Conservation (phyloP, 1,140 invertebrate species). For the Halesus radiatus region DNA sequence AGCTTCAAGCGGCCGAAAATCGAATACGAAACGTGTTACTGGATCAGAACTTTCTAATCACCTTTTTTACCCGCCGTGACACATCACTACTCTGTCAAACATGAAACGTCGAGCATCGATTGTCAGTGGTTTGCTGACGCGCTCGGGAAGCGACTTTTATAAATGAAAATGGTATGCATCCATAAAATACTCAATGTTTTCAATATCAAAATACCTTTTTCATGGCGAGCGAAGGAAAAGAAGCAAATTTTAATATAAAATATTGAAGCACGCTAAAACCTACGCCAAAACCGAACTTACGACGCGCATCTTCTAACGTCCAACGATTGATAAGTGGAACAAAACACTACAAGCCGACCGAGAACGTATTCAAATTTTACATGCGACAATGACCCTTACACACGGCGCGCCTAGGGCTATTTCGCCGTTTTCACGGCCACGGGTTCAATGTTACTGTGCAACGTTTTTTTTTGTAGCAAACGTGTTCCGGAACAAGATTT, state of each 20-base stretch:
- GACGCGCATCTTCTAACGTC: slow-evolving; percentile 17
- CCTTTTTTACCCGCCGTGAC: slow-evolving; percentile 43
- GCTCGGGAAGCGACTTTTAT: slow-evolving; percentile 17
- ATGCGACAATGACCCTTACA: slow-evolving; percentile 30
- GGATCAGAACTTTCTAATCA: slow-evolving; percentile 45
- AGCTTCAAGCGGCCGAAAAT: slow-evolving; percentile 13
- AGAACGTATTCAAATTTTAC: not conserved
- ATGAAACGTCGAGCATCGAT: slow-evolving; percentile 2
- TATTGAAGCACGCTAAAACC: slow-evolving; percentile 34
- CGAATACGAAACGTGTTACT: slow-evolving; percentile 37
- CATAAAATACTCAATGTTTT: not conserved
- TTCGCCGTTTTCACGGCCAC: not conserved
- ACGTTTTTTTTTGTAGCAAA: too few species aligned
- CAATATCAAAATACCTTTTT: slow-evolving; percentile 26
- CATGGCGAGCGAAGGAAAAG: slow-evolving; percentile 9
- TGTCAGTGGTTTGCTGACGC: not conserved
- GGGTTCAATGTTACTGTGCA: too few species aligned
- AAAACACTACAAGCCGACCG: not conserved
- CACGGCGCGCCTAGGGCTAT: not conserved
- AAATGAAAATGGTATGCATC: slow-evolving; percentile 13
- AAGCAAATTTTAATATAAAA: slow-evolving; percentile 30
- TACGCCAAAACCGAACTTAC: slow-evolving; percentile 23
- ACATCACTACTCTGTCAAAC: slow-evolving; percentile 42
- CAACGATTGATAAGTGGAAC: too few species aligned
- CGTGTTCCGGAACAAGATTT: too few species aligned